Conservation (phyloP, 23 tunicate genomes). For the Pegea sp. region DNA sequence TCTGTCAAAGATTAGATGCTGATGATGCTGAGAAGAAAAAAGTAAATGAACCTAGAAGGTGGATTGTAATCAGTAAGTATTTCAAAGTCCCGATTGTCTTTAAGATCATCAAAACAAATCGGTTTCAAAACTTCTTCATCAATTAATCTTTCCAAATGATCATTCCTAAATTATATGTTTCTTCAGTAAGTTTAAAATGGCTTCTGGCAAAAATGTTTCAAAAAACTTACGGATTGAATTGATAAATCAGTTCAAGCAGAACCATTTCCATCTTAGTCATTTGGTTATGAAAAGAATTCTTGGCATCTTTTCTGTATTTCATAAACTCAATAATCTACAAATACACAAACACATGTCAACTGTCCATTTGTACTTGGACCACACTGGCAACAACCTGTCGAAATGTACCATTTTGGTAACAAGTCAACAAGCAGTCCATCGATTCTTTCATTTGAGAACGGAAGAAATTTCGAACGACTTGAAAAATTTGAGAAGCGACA, state of each 20-base stretch:
- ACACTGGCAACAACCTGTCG: no score
- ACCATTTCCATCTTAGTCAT: slow-evolving; percentile 21
- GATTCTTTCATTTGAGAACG: slow-evolving; percentile 41
- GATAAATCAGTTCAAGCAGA: slow-evolving; percentile 35
- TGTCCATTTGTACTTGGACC: no score
- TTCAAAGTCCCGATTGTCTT: slow-evolving; percentile 48
- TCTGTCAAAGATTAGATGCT: no score
- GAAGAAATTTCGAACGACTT: slow-evolving; percentile 28
- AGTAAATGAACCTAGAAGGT: slow-evolving; percentile 10
- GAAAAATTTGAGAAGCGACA: slow-evolving; percentile 43
- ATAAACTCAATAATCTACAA: slow-evolving; percentile 44
- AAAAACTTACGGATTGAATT: no score
- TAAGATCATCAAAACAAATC: slow-evolving; percentile 20
- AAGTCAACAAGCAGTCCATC: slow-evolving; percentile 50
- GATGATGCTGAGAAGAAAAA: no score
- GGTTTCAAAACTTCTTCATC: no score
- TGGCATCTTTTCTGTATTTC: slow-evolving; percentile 10
- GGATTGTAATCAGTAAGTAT: slow-evolving; percentile 20
- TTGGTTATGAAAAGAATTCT: slow-evolving; percentile 32
- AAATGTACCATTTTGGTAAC: slow-evolving; percentile 75
- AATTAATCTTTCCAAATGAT: no score
- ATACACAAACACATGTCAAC: no score
- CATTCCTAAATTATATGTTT: no score
- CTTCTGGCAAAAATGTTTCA: no score
- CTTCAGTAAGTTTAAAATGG: no score